Base-by-base conservation (phyloP, 2,797 vertebrate species). In the Fringilla coelebs region DNA sequence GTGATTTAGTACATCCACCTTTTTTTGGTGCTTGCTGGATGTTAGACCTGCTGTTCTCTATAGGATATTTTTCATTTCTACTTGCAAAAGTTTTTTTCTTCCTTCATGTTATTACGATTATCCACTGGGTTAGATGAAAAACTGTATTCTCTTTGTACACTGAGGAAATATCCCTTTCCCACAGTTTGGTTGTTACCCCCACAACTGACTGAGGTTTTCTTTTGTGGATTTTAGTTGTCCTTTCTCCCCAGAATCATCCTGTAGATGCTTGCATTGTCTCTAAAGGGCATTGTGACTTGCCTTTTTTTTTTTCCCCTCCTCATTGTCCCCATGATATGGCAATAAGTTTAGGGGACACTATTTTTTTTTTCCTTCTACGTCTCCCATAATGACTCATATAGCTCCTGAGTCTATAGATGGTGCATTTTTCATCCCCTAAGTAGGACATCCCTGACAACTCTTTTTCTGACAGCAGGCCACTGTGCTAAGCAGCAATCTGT, bases 401-500 rank as follows among this genome's bases (percentile, higher is more conserved):
- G 36, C 28, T 67, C 57, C 9, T 26, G 16, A 36, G n/a, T 48
- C 63, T 76, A 25, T 2, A 85, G 86, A 52, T 0, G 1, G 20
- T 48, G 13, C 48, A 82, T 96, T 90, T 96, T 87, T 93, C 38
- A 82, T 87, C 29, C 40, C 14, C 52, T 55, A 76, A 71, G 63
- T 60, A 82, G 95, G 61, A 86, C 73, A 31, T 29, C 52, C 63
- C 48, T 66, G 67, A 92, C 80, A 87, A 29, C 51, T 21, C 28
- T 86, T 91, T 65, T 92, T 76, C 52, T 77, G 58, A 86, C 43
- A 54, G 14, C 67, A 85, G 63, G 70, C 46, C 40, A 46, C 63
- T 60, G 60, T 70, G 74, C 48, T 93, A 66, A 87, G 89, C 66
- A 91, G 86, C 74, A 82, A 54, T 79, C 77, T 88, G 77, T 89